Conservation (phyloP, 1,140 invertebrate genomes). For the Octopus sinensis region DNA sequence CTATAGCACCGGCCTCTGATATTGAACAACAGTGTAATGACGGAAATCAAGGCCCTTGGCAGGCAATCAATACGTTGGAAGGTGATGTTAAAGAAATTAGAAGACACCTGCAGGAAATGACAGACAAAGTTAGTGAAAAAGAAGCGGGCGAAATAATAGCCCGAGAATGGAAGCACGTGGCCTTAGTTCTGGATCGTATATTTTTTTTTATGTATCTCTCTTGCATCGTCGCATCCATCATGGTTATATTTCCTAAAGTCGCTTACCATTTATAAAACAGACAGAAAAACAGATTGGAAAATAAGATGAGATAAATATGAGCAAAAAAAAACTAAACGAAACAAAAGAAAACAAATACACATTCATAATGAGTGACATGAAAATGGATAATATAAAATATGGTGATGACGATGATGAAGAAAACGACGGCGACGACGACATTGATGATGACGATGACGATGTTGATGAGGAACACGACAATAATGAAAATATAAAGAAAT, state of each 20-base stretch:
- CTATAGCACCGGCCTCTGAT: background rate
- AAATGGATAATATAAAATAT: background rate
- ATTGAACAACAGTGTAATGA: slow-evolving; percentile 16
- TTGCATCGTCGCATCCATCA: slow-evolving; percentile 49
- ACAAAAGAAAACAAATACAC: background rate
- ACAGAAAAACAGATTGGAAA: background rate
- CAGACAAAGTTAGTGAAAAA: slow-evolving; percentile 38
- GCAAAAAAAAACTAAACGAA: background rate
- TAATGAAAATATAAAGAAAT: no score
- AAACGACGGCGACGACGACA: background rate
- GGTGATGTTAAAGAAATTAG: slow-evolving; percentile 50
- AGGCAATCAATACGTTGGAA: slow-evolving; percentile 34
- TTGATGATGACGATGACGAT: background rate
- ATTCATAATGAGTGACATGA: background rate
- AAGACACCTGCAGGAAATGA: slow-evolving; percentile 35
- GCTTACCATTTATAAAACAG: slow-evolving; percentile 1
- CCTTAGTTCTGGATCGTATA: slow-evolving; percentile 52
- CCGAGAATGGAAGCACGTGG: slow-evolving; percentile 53
- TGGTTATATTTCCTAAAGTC: slow-evolving; percentile 44
- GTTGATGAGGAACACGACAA: background rate
- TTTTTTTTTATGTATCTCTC: slow-evolving; percentile 55
- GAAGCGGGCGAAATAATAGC: slow-evolving; percentile 44
- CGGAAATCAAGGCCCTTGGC: slow-evolving; percentile 13
- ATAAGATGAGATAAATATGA: no score
- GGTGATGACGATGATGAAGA: background rate